Evolutionary conservation across 2,888 invertebrate genomes (phyloP), one percentile per base, ranked within the genome.

Genomic region (Eristalis tenax): DNA sequence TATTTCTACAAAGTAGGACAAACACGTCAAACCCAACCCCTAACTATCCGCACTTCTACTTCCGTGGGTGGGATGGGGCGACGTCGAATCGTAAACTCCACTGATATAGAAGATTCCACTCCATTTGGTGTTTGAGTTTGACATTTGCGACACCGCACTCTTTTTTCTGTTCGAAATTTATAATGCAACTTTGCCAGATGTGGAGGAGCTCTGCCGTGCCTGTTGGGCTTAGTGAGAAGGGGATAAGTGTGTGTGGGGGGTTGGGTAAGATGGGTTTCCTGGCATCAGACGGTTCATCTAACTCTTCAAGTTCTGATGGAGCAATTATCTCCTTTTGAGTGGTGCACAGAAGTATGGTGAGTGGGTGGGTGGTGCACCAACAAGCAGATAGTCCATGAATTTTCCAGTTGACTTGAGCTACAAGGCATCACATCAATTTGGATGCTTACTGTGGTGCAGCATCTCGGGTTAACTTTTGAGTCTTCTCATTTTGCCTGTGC

Each of bases 91-190:
- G 63, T 78, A 78, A 78, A 68, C 43, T 78, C 61, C 70, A 83
- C 75, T 79, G 79, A 64, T 59, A 83, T 64, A 83, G 75, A 76
- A 83, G 83, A 80, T 87, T 87, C 83, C 83, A 87, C 87, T 87
- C 79, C 83, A 87, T 83, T 87, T 87, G 75, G 76, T 87, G 79
- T 83, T 87, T 80, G 79, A 87, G 87, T 87, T 83, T 83, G 83
- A 87, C 83, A 87, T 87, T 87, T 87, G 83, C 64, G 57, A 79
- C 71, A 83, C 63, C 75, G 71, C 71, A 83, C 23, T 59, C 65
- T 38, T 38, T 38, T 38, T 13, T 13, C 4, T 71, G 18, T 70
- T 28, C 18, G 8, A n/a, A 76, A 76, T 87, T 83, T 83, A 78
- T 83, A 83, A 83, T 83, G 56, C 71, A 70, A 70, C 26, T 64